These are phyloP conservation scores for Zaprionus obscuricornis DNA, from an alignment of 2,888 invertebrate species.

Conservation along the genomic window DNA sequence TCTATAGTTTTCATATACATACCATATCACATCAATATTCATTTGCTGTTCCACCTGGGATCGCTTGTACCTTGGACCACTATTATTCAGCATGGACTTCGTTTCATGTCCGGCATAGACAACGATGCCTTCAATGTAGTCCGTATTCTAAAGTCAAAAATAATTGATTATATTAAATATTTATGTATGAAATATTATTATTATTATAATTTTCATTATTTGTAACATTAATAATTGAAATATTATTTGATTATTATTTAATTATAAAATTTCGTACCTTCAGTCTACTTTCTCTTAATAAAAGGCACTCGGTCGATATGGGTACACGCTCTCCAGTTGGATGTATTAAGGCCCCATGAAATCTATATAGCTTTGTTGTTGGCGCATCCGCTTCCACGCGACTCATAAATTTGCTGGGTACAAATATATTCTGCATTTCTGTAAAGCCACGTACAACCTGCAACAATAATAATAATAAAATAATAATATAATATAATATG, in stretches of 20 bases:
- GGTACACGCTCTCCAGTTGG: constrained; percentile 91
- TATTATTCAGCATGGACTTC: constrained; percentile 98
- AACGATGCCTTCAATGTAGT: constrained; percentile 97
- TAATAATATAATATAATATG: too few relatives aligned
- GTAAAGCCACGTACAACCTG: constrained; percentile 83
- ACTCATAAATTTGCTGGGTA: constrained; percentile 91
- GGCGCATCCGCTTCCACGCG: constrained; percentile 96
- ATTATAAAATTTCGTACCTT: constrained; percentile 82
- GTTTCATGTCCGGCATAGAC: constrained; percentile 99
- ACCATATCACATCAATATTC: constrained; percentile 98
- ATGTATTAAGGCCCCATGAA: constrained; percentile 94
- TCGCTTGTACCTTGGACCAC: constrained; percentile 96
- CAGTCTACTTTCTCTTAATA: constrained; percentile 95
- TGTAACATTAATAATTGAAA: too few relatives aligned
- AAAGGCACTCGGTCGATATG: constrained; percentile 93
- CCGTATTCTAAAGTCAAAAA: constrained; percentile 89
- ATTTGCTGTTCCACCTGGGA: constrained; percentile 96
- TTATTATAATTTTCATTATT: too few relatives aligned
- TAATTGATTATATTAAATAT: neutral
- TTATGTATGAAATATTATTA: too few relatives aligned
- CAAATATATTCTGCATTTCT: constrained; percentile 88
- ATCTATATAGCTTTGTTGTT: constrained; percentile 97
- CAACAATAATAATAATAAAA: constrained; percentile 10
- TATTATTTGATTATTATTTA: neutral
- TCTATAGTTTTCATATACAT: neutral